phyloP scores from a whole-genome alignment of 1,140 invertebrate genomes.

The Theocolax elegans region DNA sequence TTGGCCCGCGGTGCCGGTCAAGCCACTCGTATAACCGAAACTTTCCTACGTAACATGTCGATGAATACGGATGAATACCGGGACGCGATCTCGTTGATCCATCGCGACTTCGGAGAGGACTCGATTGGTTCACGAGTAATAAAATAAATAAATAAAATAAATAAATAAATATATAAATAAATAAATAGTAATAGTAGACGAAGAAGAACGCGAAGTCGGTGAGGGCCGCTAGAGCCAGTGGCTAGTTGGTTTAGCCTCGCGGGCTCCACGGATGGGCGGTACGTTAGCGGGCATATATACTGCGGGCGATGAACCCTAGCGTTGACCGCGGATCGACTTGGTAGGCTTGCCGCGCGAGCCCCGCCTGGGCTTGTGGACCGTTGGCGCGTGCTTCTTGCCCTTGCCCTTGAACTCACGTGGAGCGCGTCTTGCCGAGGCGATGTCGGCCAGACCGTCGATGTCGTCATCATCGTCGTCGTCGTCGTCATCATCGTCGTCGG shows the following conservation, averaged over 20 bases:
- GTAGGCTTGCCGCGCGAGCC: neutral
- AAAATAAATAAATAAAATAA: too few relatives aligned
- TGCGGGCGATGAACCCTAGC: too few relatives aligned
- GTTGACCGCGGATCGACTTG: constrained; percentile 7
- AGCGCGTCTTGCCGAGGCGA: constrained; percentile 72
- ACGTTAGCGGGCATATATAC: neutral
- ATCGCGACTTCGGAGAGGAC: too few relatives aligned
- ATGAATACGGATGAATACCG: too few relatives aligned
- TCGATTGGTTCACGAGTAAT: too few relatives aligned
- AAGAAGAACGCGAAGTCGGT: neutral
- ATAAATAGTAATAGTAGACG: too few relatives aligned
- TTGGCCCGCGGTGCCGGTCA: too few relatives aligned
- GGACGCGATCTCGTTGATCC: too few relatives aligned
- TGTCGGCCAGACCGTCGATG: constrained; percentile 72
- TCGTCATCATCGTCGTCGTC: constrained; percentile 81
- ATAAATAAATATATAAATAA: too few relatives aligned
- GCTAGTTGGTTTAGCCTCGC: too few relatives aligned
- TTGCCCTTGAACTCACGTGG: constrained; percentile 33
- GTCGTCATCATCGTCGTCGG: constrained; percentile 72
- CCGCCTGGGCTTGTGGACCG: neutral
- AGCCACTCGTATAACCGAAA: too few relatives aligned
- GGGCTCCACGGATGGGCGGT: neutral
- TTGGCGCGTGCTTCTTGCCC: constrained; percentile 14
- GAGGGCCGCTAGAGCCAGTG: neutral
- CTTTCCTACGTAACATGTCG: too few relatives aligned